phyloP scores from a whole-genome alignment of 2,797 vertebrate species.

The Tapera naevia region DNA sequence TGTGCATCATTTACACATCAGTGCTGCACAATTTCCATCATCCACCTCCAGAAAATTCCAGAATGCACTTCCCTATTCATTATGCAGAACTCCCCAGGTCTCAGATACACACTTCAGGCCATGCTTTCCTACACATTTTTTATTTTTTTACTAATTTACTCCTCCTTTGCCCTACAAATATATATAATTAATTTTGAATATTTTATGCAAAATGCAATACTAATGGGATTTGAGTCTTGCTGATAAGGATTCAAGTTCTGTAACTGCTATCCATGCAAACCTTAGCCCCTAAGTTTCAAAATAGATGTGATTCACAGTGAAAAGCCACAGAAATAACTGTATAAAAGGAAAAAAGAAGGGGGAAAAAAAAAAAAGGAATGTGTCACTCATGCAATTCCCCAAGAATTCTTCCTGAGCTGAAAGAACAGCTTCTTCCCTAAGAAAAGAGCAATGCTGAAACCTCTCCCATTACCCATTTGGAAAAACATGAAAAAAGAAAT shows the following conservation, averaged over 20 bases:
- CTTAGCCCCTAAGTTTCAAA: slow-evolving; percentile 18
- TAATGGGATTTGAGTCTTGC: slow-evolving; percentile 44
- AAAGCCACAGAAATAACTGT: slow-evolving; percentile 21
- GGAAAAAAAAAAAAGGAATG: neutral
- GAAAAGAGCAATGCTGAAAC: neutral
- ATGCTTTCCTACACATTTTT: neutral
- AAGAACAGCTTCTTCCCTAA: neutral
- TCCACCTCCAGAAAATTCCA: slow-evolving; percentile 6
- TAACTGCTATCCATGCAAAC: slow-evolving; percentile 19
- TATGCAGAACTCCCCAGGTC: neutral
- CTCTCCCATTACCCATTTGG: neutral
- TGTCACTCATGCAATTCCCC: neutral
- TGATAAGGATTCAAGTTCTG: slow-evolving; percentile 20
- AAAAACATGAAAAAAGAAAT: neutral
- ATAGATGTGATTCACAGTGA: neutral
- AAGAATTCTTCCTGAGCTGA: neutral
- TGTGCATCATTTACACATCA: slow-evolving; percentile 18
- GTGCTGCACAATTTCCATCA: neutral
- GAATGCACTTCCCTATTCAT: neutral
- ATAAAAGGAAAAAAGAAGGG: neutral
- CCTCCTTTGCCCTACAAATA: slow-evolving; percentile 33
- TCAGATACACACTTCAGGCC: neutral
- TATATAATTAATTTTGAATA: slow-evolving; percentile 24
- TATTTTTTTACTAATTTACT: neutral
- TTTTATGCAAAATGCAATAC: slow-evolving; percentile 43